Evolutionary conservation across 2,888 invertebrate species (phyloP).

Genomic region (Drosophila aldrichi): DNA sequence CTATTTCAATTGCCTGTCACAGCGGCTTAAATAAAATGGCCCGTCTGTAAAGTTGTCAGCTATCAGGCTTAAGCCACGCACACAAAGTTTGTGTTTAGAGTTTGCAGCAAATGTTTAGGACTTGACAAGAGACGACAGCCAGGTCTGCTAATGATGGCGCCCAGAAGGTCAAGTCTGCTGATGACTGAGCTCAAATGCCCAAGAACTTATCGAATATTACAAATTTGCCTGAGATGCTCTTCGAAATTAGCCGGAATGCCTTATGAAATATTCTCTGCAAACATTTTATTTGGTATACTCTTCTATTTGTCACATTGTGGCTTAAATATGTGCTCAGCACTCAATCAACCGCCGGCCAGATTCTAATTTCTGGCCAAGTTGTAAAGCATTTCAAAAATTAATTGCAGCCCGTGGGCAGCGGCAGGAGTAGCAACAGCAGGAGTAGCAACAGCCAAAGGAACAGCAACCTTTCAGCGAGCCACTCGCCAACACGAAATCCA

Average conservation of each 20-base stretch:
- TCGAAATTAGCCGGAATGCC: background rate
- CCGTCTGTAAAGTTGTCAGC: background rate
- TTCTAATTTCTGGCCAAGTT: constrained; percentile 43
- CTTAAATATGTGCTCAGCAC: constrained; percentile 55
- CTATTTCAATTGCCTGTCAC: background rate
- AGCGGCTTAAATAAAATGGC: background rate
- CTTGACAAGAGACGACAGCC: background rate
- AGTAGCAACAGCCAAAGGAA: background rate
- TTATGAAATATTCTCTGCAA: background rate
- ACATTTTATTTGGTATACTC: background rate
- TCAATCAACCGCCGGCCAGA: constrained; percentile 50
- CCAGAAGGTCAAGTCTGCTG: background rate
- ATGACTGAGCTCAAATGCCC: background rate
- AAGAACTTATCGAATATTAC: background rate
- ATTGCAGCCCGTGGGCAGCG: constrained; percentile 54
- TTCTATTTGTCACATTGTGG: constrained; percentile 2
- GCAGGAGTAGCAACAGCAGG: background rate
- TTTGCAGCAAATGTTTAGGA: background rate
- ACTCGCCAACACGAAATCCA: constrained; percentile 31
- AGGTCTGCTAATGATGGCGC: constrained; percentile 1
- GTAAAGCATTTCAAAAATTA: constrained; percentile 73
- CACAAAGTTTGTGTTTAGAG: background rate
- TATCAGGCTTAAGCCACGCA: background rate
- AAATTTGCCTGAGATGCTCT: background rate
- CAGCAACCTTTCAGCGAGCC: constrained; percentile 52